phyloP scores from a whole-genome alignment of 1,140 invertebrate species.

The Schlechtendalia chinensis region DNA sequence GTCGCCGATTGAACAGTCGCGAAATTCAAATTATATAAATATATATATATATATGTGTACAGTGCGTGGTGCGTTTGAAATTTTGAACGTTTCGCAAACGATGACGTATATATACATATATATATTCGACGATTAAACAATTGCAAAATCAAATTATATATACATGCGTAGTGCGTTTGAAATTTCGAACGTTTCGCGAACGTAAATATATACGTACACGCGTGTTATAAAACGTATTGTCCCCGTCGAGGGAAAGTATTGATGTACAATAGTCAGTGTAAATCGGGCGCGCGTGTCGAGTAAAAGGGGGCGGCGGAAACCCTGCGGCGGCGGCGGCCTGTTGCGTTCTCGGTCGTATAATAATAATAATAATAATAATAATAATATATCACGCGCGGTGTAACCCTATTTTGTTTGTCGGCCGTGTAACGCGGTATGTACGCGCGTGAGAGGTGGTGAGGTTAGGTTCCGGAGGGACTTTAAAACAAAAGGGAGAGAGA shows the following conservation, averaged over 20 bases:
- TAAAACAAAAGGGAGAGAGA: slow-evolving; percentile 30
- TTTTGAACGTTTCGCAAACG: background rate
- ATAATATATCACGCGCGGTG: background rate
- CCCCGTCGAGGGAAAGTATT: background rate
- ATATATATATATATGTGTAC: too few species aligned
- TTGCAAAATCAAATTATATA: background rate
- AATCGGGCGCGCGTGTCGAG: background rate
- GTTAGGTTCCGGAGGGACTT: background rate
- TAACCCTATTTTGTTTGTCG: slow-evolving; percentile 37
- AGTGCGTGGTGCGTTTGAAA: background rate
- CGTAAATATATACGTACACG: too few species aligned
- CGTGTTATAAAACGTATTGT: too few species aligned
- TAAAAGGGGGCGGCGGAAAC: slow-evolving; percentile 16
- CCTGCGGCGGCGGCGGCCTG: slow-evolving; percentile 31
- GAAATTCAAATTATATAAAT: background rate
- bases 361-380: too few species aligned
- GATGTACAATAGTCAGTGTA: background rate
- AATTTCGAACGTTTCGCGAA: background rate
- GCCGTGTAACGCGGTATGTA: background rate
- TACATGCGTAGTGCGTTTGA: background rate
- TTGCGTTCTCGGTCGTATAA: slow-evolving; percentile 19
- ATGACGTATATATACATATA: too few species aligned
- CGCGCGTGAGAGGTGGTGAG: too few species aligned
- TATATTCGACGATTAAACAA: background rate
- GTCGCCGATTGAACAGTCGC: too few species aligned